Conservation (phyloP, 2,113 vertebrate species). For the Neodon shergylaensis region DNA sequence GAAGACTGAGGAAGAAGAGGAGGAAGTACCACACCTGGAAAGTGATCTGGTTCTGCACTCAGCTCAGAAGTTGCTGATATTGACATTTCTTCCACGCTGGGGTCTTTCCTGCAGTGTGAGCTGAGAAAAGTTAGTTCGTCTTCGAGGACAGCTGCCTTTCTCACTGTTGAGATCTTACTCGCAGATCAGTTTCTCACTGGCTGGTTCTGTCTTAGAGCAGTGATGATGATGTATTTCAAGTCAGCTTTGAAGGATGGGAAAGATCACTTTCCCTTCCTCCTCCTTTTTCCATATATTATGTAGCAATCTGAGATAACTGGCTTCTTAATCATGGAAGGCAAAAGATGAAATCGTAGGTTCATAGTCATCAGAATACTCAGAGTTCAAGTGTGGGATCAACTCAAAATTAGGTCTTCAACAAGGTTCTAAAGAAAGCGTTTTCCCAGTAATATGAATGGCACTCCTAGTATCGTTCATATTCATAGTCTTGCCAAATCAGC, state of each 20-base stretch:
- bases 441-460: conserved; percentile 92
- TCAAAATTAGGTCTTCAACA: conserved; percentile 88
- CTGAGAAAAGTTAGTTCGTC: conserved; percentile 90
- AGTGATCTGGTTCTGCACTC: neutral
- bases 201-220: neutral
- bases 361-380: conserved; percentile 65
- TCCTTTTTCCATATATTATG: conserved; percentile 51
- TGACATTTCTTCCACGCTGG: conserved; percentile 71
- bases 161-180: conserved; percentile 83
- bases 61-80: conserved; percentile 85
- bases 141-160: conserved; percentile 93
- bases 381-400: conserved; percentile 81
- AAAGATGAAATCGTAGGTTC: conserved; percentile 87
- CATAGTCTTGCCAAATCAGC: conserved; percentile 87
- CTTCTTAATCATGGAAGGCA: conserved; percentile 88
- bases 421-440: conserved; percentile 89
- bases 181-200: neutral
- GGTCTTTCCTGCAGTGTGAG: conserved; percentile 91
- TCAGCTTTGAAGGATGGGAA: neutral
- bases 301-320: conserved; percentile 86
- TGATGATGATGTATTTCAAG: conserved; percentile 1
- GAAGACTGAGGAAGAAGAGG: conserved; percentile 72
- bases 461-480: conserved; percentile 86
- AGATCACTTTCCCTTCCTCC: conserved; percentile 52
- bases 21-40: conserved; percentile 60